Evolutionary conservation across 1,140 invertebrate genomes (phyloP), one percentile per base, ranked within the genome.

Genomic region (Agraylea sexmaculata): DNA sequence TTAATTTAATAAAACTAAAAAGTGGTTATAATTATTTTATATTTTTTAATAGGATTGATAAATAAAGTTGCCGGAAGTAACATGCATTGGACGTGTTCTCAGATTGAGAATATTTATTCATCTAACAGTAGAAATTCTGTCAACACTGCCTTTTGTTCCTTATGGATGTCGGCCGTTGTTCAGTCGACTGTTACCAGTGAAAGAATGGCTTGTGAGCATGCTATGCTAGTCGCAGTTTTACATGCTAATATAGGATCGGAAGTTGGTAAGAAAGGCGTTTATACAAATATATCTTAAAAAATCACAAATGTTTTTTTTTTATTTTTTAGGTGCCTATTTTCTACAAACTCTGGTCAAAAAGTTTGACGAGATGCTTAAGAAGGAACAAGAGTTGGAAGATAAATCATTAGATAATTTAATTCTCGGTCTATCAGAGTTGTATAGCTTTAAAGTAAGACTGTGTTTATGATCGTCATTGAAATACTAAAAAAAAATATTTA

Each of bases 161-260:
- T 92, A 18, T 74, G 87, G 49, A 53, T 75, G 5, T 80, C 83
- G 38, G 75, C 82, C 0, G 51, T 87, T 38, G 51, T 90, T 25
- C 53, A 69, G 0, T 51, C 64, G 11, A 62, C 76, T 1, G 50
- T 74, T 11, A 78, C 79, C 16, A 82, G 89, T 1, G 84, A 89
- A 51, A 61, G 87, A 21, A 68, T 95, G 47, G 63, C 88, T 1
- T 74, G 84, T 30, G 91, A 95, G 54, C 79, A 92, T 54, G 75
- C 82, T 33, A 76, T 92, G 52, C 58, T 95, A 1, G 65, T 95
- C 12, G 72, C 84, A 1, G 73, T 90, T 40, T 59, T 95, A 5
- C 89, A 94, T 62, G 84, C 84, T 0, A 94, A 94, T 66, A 72
- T 95, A 44, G 92, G 86, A 12, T 78, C 73, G 13, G 89, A 95